A percentile compares a stretch with the other conserved stretches of the same genome.
These are phyloP conservation scores for Augiades crinisus DNA, from an alignment of 2,888 invertebrate genomes.

Conservation along the genomic window DNA sequence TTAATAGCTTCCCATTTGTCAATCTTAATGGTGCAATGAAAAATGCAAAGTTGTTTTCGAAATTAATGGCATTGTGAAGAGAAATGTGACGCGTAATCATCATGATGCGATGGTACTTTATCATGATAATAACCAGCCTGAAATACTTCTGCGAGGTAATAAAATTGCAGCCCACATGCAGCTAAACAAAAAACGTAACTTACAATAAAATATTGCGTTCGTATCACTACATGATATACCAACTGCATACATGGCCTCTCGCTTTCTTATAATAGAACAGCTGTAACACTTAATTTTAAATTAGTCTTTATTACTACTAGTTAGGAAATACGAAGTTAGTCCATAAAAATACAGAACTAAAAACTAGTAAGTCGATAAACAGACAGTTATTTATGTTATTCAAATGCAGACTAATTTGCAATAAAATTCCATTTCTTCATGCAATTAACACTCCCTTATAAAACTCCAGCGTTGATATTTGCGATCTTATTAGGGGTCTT, in stretches of 20 bases:
- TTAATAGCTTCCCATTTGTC: slow-evolving; percentile 24
- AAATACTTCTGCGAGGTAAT: too few relatives aligned
- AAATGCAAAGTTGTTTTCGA: slow-evolving; percentile 23
- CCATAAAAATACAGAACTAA: too few relatives aligned
- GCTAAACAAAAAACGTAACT: background rate
- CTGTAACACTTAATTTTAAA: too few relatives aligned
- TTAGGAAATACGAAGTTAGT: too few relatives aligned
- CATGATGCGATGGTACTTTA: slow-evolving; percentile 6
- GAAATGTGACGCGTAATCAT: slow-evolving; percentile 17
- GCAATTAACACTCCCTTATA: background rate
- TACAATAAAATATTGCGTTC: too few relatives aligned
- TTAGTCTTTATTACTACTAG: too few relatives aligned
- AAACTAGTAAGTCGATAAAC: background rate
- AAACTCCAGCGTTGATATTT: background rate
- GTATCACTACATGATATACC: too few relatives aligned
- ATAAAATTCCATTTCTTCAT: too few relatives aligned
- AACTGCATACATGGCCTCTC: too few relatives aligned
- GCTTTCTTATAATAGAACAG: too few relatives aligned
- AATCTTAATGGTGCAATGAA: slow-evolving; percentile 25
- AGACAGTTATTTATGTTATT: background rate
- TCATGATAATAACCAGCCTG: too few relatives aligned
- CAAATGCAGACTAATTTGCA: too few relatives aligned
- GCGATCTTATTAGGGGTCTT: background rate
- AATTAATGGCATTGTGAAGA: slow-evolving; percentile 18
- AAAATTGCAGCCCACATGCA: background rate